Base-by-base conservation (phyloP, 2,797 vertebrate genomes). In the Tauraco hartlaubi region DNA sequence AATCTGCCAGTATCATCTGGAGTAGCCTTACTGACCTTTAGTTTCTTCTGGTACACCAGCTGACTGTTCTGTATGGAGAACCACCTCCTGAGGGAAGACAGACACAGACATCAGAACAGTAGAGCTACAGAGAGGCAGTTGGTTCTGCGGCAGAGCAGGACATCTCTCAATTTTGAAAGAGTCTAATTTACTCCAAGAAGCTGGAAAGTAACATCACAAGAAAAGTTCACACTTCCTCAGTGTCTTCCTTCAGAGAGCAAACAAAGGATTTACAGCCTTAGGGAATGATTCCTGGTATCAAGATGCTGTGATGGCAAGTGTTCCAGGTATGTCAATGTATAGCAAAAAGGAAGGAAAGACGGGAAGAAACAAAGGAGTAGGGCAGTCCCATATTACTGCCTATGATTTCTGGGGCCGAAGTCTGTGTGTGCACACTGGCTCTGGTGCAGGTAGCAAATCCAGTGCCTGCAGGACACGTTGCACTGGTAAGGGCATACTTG, bases 21-120 rank as follows among this genome's bases (percentile, higher is more conserved):
- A 28, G 55, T 15, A 44, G 21, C 54, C 43, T 64, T 67, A 85
- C 98, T 95, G 97, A 98, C 99, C 98, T 99, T 99, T 80, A 99
- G 98, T 95, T 99, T 99, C 89, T 99, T 99, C 98, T 99, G 99
- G 97, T 99, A 99, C 56, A 99, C 99, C 97, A 99, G 98, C 98
- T 99, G 99, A 95, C 99, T 99, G 98, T 99, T 99, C 97, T 99
- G 99, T 91, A 99, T 99, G 97, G 99, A 99, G 96, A 99, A 99
- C 99, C 99, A 99, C 76, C 99, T 98, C 97, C 99, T 99, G 80
- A 21, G 69, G 41, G 17, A 51, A 77, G 49, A 69, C 67, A 91
- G 35, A 85, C 62, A 46, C 35, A 61, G 56, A 78, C 66, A 61
- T 78, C 61, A 20, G 31, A 28, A 59, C 10, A 39, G 55, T 18